Percentiles rank a stretch among this genome's conserved stretches.
Evolutionary conservation across 2,888 invertebrate genomes (phyloP).

Genomic region (Ophion slaviceki): DNA sequence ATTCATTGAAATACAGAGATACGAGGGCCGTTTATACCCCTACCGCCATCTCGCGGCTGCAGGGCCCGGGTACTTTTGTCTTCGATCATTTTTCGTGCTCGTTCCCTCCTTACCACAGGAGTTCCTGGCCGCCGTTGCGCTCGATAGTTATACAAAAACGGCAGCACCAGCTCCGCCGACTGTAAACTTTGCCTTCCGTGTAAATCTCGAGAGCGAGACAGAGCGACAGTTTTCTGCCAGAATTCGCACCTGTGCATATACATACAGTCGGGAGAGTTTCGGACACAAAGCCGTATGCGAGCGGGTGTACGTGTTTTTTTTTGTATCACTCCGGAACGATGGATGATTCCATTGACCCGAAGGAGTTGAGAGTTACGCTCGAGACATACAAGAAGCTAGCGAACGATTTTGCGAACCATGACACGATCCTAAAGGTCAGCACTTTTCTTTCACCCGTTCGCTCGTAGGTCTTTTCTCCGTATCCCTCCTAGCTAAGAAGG

Average conservation of each 20-base stretch:
- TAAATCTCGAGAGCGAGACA: constrained; percentile 3
- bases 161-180: constrained; percentile 11
- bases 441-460: constrained; percentile 11
- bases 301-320: constrained; percentile 10
- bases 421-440: constrained; percentile 81
- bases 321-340: constrained; percentile 41
- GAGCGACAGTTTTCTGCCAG: constrained; percentile 40
- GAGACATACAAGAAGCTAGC: constrained; percentile 81
- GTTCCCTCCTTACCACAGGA: constrained; percentile 18
- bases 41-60: too few species aligned
- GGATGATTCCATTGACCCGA: constrained; percentile 78
- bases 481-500: neutral
- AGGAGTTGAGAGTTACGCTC: constrained; percentile 78
- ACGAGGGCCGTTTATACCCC: too few species aligned
- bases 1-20: too few species aligned
- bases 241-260: constrained; percentile 16
- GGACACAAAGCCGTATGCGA: constrained; percentile 42
- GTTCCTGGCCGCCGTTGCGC: neutral
- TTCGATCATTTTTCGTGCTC: neutral
- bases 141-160: constrained; percentile 4
- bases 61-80: too few species aligned
- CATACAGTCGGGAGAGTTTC: constrained; percentile 17
- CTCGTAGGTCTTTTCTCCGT: neutral
- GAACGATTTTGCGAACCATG: constrained; percentile 80
- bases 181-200: constrained; percentile 1